phyloP scores from a whole-genome alignment of 1,140 invertebrate species.

The Rhopalosiphum maidis region DNA sequence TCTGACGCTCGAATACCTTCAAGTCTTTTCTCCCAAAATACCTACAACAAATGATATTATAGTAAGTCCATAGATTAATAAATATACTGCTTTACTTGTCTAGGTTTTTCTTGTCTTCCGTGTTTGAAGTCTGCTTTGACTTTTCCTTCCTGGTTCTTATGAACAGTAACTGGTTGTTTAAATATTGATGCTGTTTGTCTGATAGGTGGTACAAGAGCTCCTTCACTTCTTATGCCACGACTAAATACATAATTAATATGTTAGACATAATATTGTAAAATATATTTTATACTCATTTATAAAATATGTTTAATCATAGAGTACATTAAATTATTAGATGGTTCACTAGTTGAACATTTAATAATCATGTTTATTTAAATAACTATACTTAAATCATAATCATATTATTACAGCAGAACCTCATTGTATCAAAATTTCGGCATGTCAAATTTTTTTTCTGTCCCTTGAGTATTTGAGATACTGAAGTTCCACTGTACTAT shows the following conservation, averaged over 20 bases:
- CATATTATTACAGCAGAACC: no score
- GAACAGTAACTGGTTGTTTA: constrained; percentile 96
- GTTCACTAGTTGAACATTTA: not conserved
- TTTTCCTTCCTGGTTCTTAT: constrained; percentile 87
- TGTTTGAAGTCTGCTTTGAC: constrained; percentile 90
- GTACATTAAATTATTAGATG: not conserved
- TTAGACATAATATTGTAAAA: not conserved
- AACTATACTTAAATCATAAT: not conserved
- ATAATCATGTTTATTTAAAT: not conserved
- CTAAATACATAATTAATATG: constrained; percentile 62
- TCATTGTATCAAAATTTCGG: no score
- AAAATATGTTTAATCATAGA: not conserved
- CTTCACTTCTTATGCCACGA: constrained; percentile 84
- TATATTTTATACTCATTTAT: not conserved
- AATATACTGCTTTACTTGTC: constrained; percentile 72
- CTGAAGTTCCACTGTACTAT: no score
- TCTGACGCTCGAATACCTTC: constrained; percentile 89
- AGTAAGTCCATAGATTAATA: not conserved
- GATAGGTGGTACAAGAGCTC: constrained; percentile 91
- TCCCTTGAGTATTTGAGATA: no score
- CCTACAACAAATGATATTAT: constrained; percentile 61
- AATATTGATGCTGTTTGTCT: constrained; percentile 98
- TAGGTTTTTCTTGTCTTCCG: constrained; percentile 89
- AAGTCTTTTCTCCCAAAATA: constrained; percentile 97
- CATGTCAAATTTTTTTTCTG: no score